A percentile compares a stretch with the other conserved stretches of the same genome.
Conservation (phyloP, 2,797 vertebrate species). For the Darevskia nairensis region DNA sequence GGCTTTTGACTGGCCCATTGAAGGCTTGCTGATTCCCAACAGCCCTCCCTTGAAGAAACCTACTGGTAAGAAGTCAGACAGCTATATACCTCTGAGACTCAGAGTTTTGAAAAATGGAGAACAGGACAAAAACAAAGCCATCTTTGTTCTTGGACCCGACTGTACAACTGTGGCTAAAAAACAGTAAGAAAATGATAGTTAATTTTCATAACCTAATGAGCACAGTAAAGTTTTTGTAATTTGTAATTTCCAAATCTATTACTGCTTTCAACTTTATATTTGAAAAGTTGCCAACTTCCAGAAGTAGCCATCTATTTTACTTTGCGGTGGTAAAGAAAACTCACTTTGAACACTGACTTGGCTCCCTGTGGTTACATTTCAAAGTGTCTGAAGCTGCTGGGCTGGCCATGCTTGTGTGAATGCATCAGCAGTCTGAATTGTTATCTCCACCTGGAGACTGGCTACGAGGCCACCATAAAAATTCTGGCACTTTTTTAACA, state of each 20-base stretch:
- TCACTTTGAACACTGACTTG: neutral
- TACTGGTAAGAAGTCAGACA: slow-evolving; percentile 15
- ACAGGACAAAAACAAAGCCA: slow-evolving; percentile 47
- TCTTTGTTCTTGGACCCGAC: slow-evolving; percentile 33
- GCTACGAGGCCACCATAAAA: neutral
- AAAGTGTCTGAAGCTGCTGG: neutral
- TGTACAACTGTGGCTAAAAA: slow-evolving; percentile 41
- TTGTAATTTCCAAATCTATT: slow-evolving; percentile 5
- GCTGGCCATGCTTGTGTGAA: neutral
- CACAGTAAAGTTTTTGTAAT: slow-evolving; percentile 12
- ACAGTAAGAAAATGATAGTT: slow-evolving; percentile 42
- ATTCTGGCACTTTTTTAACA: neutral
- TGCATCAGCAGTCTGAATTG: neutral
- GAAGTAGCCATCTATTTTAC: slow-evolving; percentile 5
- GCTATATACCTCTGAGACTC: slow-evolving; percentile 52
- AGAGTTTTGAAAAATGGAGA: slow-evolving; percentile 60
- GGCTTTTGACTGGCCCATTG: slow-evolving; percentile 66
- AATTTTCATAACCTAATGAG: slow-evolving; percentile 21
- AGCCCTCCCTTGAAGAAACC: slow-evolving; percentile 60
- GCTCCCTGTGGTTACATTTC: neutral
- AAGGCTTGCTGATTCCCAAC: slow-evolving; percentile 65
- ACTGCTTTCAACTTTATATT: neutral
- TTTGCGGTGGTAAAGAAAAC: neutral
- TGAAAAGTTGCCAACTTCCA: slow-evolving; percentile 2
- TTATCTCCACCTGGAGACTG: neutral